phyloP scores from a whole-genome alignment of 92 coral and sea anemone genomes.

The Palythoa heliodiscus region DNA sequence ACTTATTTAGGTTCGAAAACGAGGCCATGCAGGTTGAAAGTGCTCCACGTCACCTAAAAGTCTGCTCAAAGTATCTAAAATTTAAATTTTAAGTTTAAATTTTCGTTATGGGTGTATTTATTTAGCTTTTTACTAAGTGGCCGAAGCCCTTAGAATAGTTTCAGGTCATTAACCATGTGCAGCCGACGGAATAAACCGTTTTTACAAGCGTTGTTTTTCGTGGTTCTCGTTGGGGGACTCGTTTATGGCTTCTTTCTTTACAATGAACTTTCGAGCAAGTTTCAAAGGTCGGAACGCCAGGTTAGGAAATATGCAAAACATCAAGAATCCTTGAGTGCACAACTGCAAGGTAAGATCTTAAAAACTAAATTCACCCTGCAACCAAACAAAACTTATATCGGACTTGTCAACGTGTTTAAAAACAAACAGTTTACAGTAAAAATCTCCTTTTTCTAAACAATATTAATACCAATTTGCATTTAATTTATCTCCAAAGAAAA shows the following conservation, averaged over 20 bases:
- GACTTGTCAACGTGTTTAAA: background rate
- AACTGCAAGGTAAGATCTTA: constrained; percentile 71
- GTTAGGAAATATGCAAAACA: constrained; percentile 62
- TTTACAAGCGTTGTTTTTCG: constrained; percentile 64
- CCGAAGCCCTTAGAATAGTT: background rate
- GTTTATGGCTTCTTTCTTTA: constrained; percentile 65
- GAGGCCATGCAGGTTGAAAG: constrained; percentile 14
- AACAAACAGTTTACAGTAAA: too few species aligned
- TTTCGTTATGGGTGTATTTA: constrained; percentile 3
- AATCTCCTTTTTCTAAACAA: too few species aligned
- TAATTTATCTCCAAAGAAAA: too few species aligned
- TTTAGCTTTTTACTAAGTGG: background rate
- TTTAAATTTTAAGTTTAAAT: background rate
- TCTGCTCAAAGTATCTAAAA: background rate
- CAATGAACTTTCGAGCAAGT: constrained; percentile 58
- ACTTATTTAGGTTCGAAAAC: background rate
- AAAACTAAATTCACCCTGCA: background rate
- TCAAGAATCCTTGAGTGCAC: constrained; percentile 77
- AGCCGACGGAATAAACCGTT: constrained; percentile 70
- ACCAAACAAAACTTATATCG: background rate
- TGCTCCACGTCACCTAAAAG: constrained; percentile 36
- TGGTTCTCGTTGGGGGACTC: constrained; percentile 62
- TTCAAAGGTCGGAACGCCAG: constrained; percentile 66
- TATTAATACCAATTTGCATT: too few species aligned
- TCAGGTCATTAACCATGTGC: constrained; percentile 41